Conservation (phyloP, 2,113 vertebrate genomes). For the Tringa solitaria region DNA sequence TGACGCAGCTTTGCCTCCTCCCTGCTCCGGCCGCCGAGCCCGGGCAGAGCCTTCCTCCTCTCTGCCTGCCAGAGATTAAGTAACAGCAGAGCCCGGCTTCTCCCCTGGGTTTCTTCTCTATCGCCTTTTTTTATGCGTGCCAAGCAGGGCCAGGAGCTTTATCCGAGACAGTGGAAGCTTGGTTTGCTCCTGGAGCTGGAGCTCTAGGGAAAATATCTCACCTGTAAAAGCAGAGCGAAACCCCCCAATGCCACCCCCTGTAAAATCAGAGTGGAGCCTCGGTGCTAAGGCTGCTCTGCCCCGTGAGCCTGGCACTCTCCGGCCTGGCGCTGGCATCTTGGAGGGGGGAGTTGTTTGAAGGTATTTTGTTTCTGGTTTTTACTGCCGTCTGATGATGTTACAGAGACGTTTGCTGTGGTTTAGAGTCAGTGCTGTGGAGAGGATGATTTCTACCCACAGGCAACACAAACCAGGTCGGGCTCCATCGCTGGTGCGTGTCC, state of each 20-base stretch:
- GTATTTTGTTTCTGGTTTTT: not conserved
- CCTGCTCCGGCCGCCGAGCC: not conserved
- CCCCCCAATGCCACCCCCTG: not conserved
- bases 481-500: not conserved
- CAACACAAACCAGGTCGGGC: not conserved
- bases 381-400: not conserved
- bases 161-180: fast-evolving
- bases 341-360: no score
- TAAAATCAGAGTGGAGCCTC: not conserved
- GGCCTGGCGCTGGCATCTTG: fast-evolving
- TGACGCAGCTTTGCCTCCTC: constrained; percentile 20
- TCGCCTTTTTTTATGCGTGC: fast-evolving
- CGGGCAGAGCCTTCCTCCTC: not conserved
- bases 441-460: not conserved
- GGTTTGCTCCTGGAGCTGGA: not conserved
- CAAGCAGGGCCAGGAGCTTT: not conserved
- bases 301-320: not conserved
- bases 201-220: not conserved
- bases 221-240: not conserved
- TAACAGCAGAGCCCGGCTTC: not conserved
- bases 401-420: not conserved
- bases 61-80: not conserved
- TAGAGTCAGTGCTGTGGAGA: not conserved
- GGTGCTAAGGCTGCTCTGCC: not conserved
- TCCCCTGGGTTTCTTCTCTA: not conserved